Conservation (phyloP, 2,888 invertebrate genomes). For the Lamellibrachia satsuma region DNA sequence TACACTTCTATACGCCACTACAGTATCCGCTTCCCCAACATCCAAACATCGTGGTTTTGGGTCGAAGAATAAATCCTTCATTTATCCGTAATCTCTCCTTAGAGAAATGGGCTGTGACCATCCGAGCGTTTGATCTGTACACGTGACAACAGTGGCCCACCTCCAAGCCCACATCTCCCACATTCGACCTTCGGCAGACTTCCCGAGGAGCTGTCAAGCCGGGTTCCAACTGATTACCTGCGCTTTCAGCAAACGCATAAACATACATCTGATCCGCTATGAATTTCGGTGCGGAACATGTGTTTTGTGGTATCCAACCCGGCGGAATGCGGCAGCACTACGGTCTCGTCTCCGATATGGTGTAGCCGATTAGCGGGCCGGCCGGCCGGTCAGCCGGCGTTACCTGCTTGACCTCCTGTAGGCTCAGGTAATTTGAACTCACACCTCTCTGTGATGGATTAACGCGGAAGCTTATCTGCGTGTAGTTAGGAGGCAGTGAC, state of each 20-base stretch:
- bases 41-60: background rate
- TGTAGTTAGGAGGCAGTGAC: background rate
- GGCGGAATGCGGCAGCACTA: background rate
- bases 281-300: background rate
- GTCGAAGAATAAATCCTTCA: background rate
- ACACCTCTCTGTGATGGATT: background rate
- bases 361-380: background rate
- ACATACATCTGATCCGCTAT: background rate
- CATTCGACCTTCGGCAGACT: background rate
- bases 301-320: background rate
- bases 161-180: background rate
- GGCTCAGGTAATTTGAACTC: background rate
- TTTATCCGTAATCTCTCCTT: background rate
- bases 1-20: background rate
- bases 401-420: background rate
- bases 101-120: background rate
- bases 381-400: background rate
- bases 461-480: background rate
- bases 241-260: slow-evolving; percentile 7
- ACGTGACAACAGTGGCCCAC: background rate
- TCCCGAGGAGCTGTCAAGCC: background rate
- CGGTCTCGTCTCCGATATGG: background rate
- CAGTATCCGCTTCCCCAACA: background rate
- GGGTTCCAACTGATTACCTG: background rate
- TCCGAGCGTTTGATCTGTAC: background rate